These are phyloP conservation scores for Ambastaia sidthimunki DNA, from an alignment of 2,797 vertebrate species.

Conservation along the genomic window DNA sequence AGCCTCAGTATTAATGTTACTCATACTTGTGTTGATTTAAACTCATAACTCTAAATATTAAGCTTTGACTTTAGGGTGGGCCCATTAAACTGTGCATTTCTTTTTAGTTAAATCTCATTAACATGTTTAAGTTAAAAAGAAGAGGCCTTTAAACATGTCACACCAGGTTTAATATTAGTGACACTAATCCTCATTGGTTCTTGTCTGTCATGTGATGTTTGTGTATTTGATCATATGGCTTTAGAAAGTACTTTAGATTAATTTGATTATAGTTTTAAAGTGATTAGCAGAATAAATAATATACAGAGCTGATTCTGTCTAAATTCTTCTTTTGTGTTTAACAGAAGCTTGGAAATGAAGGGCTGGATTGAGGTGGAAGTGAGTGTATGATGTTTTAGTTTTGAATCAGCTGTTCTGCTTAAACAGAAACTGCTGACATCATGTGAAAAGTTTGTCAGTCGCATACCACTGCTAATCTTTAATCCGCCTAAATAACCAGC, in stretches of 20 bases:
- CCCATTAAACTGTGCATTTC: not conserved
- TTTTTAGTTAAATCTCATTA: not conserved
- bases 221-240: too few relatives aligned
- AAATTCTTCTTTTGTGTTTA: too few relatives aligned
- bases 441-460: slow-evolving; percentile 13
- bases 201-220: too few relatives aligned
- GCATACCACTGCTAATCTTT: not conserved
- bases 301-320: too few relatives aligned
- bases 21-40: not conserved
- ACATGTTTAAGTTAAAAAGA: not conserved
- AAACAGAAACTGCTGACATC: not conserved
- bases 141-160: too few relatives aligned
- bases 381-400: not conserved
- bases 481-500: too few relatives aligned
- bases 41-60: too few relatives aligned
- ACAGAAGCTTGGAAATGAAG: too few relatives aligned
- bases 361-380: not conserved
- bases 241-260: too few relatives aligned
- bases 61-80: not conserved
- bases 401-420: not conserved
- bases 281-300: too few relatives aligned
- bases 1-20: not conserved
- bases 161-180: too few relatives aligned
- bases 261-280: too few relatives aligned
- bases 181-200: not conserved